phyloP scores from a whole-genome alignment of 2,113 vertebrate genomes.

The Leptodactylus fuscus region DNA sequence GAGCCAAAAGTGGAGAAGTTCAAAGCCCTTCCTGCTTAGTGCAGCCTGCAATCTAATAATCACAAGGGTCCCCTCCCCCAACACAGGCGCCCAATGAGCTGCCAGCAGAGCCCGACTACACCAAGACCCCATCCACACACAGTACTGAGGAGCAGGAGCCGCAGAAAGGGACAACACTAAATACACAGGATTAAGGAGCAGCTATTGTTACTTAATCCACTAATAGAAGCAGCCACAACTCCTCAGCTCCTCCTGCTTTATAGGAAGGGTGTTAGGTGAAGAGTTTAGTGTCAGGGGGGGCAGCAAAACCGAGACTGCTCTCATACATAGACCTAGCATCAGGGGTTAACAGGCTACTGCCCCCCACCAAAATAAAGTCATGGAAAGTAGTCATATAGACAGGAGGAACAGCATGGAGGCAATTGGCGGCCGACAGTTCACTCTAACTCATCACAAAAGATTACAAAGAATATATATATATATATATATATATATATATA shows the following conservation, averaged over 20 bases:
- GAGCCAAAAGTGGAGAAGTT: slow-evolving; percentile 91
- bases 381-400: background rate
- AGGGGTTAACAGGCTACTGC: background rate
- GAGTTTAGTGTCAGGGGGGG: slow-evolving; percentile 53
- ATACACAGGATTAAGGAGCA: slow-evolving; percentile 60
- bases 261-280: slow-evolving; percentile 56
- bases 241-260: slow-evolving; percentile 57
- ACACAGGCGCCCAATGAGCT: slow-evolving; percentile 92
- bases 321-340: background rate
- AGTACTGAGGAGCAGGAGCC: slow-evolving; percentile 60
- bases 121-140: slow-evolving; percentile 63
- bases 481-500: background rate
- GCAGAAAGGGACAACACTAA: slow-evolving; percentile 61
- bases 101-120: slow-evolving; percentile 76
- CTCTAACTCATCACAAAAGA: too few species aligned
- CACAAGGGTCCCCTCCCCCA: slow-evolving; percentile 87
- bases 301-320: slow-evolving; percentile 3
- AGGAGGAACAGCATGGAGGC: background rate
- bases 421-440: background rate
- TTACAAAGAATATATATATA: too few species aligned
- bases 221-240: slow-evolving; percentile 63
- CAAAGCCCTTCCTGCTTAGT: slow-evolving; percentile 88
- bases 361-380: background rate
- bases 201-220: slow-evolving; percentile 64
- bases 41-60: slow-evolving; percentile 90